Conservation (phyloP, 2,113 vertebrate species). For the Callaeas wilsoni region DNA sequence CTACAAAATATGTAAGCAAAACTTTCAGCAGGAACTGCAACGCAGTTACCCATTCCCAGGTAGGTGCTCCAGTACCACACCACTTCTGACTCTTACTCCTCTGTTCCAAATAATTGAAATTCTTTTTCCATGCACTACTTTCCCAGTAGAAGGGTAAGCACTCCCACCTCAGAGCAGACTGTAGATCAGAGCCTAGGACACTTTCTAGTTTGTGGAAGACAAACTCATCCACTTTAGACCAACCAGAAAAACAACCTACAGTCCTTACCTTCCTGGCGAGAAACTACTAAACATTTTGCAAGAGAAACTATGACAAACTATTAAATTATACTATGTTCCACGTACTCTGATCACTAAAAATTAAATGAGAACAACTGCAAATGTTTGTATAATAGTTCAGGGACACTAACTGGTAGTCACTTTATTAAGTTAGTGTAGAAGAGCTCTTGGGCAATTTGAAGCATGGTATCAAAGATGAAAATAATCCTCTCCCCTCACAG, state of each 20-base stretch:
- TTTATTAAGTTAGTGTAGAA: not conserved
- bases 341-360: not conserved
- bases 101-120: not conserved
- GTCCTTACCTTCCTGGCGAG: not conserved
- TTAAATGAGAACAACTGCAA: not conserved
- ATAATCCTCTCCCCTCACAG: not conserved
- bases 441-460: not conserved
- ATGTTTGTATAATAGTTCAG: not conserved
- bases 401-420: not conserved
- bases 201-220: not conserved
- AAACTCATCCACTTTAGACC: not conserved
- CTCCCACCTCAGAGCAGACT: not conserved
- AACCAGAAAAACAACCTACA: not conserved
- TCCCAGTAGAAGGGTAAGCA: not conserved
- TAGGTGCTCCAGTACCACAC: not conserved
- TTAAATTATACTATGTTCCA: not conserved
- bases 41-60: not conserved
- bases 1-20: not conserved
- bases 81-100: not conserved
- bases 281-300: not conserved
- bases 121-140: not conserved
- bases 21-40: not conserved
- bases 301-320: not conserved
- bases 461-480: not conserved
- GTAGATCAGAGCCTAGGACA: not conserved